phyloP scores from a whole-genome alignment of 2,113 vertebrate genomes.

The Crotophaga sulcirostris region DNA sequence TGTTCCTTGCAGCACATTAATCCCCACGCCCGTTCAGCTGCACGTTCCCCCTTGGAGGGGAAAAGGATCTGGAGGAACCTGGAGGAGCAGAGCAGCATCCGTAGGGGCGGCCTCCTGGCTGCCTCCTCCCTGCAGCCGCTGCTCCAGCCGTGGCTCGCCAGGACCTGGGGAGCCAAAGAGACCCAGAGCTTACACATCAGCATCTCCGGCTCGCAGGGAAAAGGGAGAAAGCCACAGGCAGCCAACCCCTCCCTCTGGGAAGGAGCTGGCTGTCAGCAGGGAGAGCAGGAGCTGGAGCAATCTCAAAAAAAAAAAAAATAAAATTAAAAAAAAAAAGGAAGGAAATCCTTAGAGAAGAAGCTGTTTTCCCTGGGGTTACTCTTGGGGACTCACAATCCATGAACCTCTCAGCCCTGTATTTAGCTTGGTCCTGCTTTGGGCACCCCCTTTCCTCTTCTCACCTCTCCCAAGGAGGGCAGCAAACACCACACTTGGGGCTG shows the following conservation, averaged over 20 bases:
- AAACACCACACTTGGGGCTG: accelerated
- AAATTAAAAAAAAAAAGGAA: accelerated
- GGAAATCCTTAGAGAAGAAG: neutral
- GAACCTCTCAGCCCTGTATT: accelerated
- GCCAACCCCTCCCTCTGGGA: neutral
- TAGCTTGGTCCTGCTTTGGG: accelerated
- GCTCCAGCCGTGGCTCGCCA: constrained; percentile 57
- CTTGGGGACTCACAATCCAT: neutral
- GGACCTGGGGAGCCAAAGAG: constrained; percentile 87
- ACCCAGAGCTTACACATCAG: constrained; percentile 72
- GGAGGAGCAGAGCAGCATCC: neutral
- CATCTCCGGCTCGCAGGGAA: neutral
- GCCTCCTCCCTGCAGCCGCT: neutral
- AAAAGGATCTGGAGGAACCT: neutral
- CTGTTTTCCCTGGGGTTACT: neutral
- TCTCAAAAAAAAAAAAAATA: neutral
- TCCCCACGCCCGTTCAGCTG: neutral
- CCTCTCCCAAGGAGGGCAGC: neutral
- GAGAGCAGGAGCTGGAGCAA: neutral
- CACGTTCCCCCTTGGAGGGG: neutral
- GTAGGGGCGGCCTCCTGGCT: neutral
- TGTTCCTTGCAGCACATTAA: neutral
- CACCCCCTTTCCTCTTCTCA: neutral
- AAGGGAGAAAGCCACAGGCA: neutral
- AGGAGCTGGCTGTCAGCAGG: neutral